A percentile compares a stretch with the other conserved stretches of the same genome.
Conservation (phyloP, 2,113 vertebrate species). For the Nycticryphes semicollaris region DNA sequence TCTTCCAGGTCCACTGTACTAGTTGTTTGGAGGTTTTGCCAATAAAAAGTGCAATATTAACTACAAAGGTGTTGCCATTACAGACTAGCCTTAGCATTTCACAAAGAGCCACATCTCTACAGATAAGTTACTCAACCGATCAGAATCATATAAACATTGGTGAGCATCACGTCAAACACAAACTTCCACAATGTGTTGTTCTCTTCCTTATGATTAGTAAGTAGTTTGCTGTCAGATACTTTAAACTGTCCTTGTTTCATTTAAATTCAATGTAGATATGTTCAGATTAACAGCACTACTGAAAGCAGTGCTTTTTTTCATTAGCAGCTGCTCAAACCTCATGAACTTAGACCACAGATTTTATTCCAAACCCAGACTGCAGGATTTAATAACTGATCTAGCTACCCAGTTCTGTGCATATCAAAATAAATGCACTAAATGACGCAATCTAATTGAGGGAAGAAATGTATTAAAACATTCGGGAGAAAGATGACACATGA, state of each 20-base stretch:
- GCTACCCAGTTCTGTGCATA: background rate
- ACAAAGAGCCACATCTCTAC: background rate
- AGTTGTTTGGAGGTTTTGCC: background rate
- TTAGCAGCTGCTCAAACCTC: background rate
- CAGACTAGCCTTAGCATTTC: background rate
- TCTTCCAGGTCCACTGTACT: background rate
- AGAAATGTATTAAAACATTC: background rate
- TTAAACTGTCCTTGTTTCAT: background rate
- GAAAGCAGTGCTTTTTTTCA: background rate
- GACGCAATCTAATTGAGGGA: background rate
- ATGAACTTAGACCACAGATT: background rate
- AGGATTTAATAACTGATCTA: background rate
- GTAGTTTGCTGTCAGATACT: background rate
- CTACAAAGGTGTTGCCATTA: background rate
- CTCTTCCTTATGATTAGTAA: background rate
- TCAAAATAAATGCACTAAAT: background rate
- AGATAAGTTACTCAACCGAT: background rate
- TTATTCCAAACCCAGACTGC: background rate
- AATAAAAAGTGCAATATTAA: background rate
- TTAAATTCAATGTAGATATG: background rate
- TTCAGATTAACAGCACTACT: background rate
- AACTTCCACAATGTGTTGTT: background rate
- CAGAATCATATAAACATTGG: background rate
- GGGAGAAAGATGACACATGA: background rate
- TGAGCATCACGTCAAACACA: background rate